phyloP scores from a whole-genome alignment of 2,113 vertebrate species.

The Catharus minimus region DNA sequence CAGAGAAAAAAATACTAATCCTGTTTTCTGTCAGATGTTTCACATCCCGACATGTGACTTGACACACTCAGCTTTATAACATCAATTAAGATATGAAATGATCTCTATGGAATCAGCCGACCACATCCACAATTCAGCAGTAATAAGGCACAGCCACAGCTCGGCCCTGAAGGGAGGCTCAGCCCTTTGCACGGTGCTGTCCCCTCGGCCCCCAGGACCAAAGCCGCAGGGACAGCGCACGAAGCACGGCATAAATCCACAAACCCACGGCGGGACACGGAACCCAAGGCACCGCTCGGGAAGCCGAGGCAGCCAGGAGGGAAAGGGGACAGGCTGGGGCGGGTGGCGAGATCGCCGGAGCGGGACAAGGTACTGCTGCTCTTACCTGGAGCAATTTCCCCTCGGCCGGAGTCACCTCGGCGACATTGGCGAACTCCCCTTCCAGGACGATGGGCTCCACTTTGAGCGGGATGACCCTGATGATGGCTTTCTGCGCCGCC shows the following conservation, averaged over 20 bases:
- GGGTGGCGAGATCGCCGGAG: background rate
- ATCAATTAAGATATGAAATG: background rate
- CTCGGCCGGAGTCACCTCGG: constrained; percentile 85
- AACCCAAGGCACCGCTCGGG: rapidly evolving
- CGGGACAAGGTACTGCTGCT: background rate
- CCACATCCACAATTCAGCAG: background rate
- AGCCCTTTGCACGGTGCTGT: background rate
- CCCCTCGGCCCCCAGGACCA: background rate
- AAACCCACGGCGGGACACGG: rapidly evolving
- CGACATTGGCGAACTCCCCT: constrained; percentile 88
- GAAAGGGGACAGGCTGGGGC: rapidly evolving
- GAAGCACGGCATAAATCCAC: background rate
- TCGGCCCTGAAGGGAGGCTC: background rate
- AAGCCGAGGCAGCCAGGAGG: background rate
- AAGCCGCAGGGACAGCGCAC: background rate
- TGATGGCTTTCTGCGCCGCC: constrained; percentile 84
- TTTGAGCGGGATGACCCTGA: constrained; percentile 89
- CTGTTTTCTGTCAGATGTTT: background rate
- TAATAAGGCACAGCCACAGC: background rate
- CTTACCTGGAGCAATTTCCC: constrained; percentile 96
- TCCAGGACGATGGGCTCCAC: constrained; percentile 88
- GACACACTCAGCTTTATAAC: background rate
- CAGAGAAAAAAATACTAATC: background rate
- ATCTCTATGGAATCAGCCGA: background rate
- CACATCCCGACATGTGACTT: background rate